A percentile compares a stretch with the other conserved stretches of the same genome.
Conservation (phyloP, 2,888 invertebrate species). For the Heliconius erato region DNA sequence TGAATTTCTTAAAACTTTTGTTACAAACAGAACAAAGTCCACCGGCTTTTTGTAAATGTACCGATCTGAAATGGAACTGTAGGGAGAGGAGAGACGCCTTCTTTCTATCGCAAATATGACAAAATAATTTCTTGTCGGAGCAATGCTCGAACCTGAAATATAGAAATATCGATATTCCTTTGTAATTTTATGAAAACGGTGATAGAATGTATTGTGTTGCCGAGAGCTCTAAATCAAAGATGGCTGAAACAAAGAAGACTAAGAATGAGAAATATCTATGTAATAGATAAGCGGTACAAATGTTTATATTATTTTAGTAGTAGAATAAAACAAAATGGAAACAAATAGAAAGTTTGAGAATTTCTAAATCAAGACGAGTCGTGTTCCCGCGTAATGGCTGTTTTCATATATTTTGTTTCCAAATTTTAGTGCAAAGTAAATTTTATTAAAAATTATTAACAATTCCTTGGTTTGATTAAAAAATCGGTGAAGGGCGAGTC, state of each 20-base stretch:
- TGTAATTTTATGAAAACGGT: not conserved
- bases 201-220: slow-evolving; percentile 1
- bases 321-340: no score
- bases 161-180: slow-evolving; percentile 2
- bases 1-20: slow-evolving; percentile 57
- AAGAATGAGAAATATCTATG: not conserved
- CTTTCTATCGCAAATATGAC: slow-evolving; percentile 61
- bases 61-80: slow-evolving; percentile 69
- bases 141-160: slow-evolving; percentile 61
- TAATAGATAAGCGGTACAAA: not conserved
- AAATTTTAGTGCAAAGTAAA: no score
- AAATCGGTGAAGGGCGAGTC: no score
- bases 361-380: no score
- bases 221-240: not conserved
- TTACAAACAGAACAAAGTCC: slow-evolving; percentile 64
- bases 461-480: no score
- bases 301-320: not conserved
- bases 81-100: slow-evolving; percentile 51
- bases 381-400: no score
- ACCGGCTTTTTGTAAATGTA: slow-evolving; percentile 64
- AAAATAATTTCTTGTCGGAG: slow-evolving; percentile 53
- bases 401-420: no score
- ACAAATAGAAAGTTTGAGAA: no score
- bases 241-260: not conserved
- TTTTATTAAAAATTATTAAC: no score